Evolutionary conservation across 2,888 invertebrate genomes (phyloP).

Genomic region (Cloeon dipterum): DNA sequence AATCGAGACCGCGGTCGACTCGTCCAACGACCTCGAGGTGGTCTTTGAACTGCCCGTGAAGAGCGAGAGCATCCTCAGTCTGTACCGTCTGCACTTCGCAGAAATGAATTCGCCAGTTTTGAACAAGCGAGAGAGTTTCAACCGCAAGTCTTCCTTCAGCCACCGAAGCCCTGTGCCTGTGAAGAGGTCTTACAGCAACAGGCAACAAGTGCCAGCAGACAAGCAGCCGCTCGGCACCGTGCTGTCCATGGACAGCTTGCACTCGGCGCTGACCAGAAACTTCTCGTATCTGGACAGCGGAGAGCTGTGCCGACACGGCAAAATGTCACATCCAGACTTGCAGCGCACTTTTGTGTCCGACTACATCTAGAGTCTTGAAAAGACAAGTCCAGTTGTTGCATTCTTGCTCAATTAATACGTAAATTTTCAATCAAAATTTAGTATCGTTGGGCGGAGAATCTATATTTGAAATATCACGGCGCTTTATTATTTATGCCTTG

Average conservation of each 20-base stretch:
- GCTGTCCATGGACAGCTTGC: slow-evolving; percentile 18
- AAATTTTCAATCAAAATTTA: no score
- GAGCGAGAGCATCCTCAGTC: slow-evolving; percentile 9
- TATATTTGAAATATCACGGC: no score
- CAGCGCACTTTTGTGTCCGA: slow-evolving; percentile 29
- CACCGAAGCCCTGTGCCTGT: slow-evolving; percentile 7
- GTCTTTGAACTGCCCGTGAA: slow-evolving; percentile 8
- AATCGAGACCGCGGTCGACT: slow-evolving; percentile 7
- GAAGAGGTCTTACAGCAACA: slow-evolving; percentile 3
- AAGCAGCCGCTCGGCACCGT: slow-evolving; percentile 10
- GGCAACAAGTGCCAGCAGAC: slow-evolving; percentile 6
- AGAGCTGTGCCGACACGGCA: slow-evolving; percentile 18
- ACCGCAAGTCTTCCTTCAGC: slow-evolving; percentile 1
- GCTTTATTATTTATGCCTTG: no score
- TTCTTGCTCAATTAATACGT: no score
- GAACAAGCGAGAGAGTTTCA: slow-evolving; percentile 12
- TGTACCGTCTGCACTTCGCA: slow-evolving; percentile 8
- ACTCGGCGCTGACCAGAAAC: slow-evolving; percentile 16
- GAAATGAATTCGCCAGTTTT: slow-evolving; percentile 11
- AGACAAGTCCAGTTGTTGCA: no score
- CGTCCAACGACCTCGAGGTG: slow-evolving; percentile 7
- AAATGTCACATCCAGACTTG: slow-evolving; percentile 24
- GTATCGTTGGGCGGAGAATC: no score
- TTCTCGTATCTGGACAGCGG: slow-evolving; percentile 19
- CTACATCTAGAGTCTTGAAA: slow-evolving; percentile 15